phyloP scores from a whole-genome alignment of 1,140 invertebrate genomes.

The Drosophila pachea region DNA sequence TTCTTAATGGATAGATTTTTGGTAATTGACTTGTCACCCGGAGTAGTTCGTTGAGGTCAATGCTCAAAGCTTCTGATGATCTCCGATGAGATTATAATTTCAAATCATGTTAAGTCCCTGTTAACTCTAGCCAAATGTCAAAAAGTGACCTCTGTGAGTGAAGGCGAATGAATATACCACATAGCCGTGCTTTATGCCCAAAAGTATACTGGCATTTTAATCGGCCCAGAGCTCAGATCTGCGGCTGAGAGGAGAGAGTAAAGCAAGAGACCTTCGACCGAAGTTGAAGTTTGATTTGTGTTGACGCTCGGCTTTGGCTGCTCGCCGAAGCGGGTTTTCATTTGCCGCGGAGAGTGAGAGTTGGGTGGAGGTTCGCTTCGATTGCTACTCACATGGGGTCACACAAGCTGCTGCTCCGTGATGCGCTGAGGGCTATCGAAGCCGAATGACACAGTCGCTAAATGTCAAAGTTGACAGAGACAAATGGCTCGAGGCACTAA shows the following conservation, averaged over 20 bases:
- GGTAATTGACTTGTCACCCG: too few relatives aligned
- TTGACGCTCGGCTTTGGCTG: background rate
- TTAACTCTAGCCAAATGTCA: background rate
- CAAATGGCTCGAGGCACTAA: constrained; percentile 45
- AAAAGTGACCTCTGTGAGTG: background rate
- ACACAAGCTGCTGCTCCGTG: constrained; percentile 20
- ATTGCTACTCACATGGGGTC: constrained; percentile 7
- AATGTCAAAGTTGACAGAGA: constrained; percentile 53
- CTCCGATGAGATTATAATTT: too few relatives aligned
- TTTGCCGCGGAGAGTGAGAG: constrained; percentile 2
- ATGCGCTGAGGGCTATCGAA: constrained; percentile 36
- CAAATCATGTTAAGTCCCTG: too few relatives aligned
- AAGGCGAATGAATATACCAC: background rate
- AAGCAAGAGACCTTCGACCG: background rate
- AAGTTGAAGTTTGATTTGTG: too few relatives aligned
- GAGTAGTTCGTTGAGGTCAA: too few relatives aligned
- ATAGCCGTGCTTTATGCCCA: background rate
- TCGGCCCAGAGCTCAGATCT: background rate
- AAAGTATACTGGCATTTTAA: constrained; percentile 1
- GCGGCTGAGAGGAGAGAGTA: background rate
- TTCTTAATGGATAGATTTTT: too few relatives aligned
- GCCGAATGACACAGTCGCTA: constrained; percentile 36
- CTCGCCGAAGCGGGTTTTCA: background rate
- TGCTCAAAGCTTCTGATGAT: too few relatives aligned
- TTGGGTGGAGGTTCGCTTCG: background rate